Evolutionary conservation across 2,888 invertebrate genomes (phyloP), one percentile per base, ranked within the genome.

Genomic region (Dilophus febrilis): DNA sequence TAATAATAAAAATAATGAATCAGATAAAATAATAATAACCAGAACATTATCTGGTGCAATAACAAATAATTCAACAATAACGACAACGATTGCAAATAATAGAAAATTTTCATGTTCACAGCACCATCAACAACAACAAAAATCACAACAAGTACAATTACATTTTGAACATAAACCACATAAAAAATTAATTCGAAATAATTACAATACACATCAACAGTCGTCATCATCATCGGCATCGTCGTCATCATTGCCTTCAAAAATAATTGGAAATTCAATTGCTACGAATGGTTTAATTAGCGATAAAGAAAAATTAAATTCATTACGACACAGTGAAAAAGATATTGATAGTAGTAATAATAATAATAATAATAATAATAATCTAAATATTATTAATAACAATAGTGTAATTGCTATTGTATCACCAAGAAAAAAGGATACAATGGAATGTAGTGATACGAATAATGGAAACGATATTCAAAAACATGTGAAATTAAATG

Each of bases 321-420:
- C 43, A 4, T 34, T 43, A 28, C 41, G 38, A 8, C 41, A 40
- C 11, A 32, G 29, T 35, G 44, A 44, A 18, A 46, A 47, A 38
- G 42, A 42, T 36, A 36, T 42, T 30, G 41, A 42, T 28, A 34
- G 39, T 38, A 29, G 37, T 37, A 35, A 35, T 27, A 28, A 28
- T 37, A 16, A 19, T 11, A 29, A 13, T 29, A 34, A 37, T 38
- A 29, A 35, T 37, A 35, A 35, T 27, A 28, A 28, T 37, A 16
- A 19, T 11, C 17, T n/a, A 26, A 34, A 37, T 38, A 29, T 35
- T 37, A 35, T 33, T 27, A 28, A 28, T 37, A 16, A 19, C 5
- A 29, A 13, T 29, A 45, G 43, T 44, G 43, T 40, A 16, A 42
- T 50, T 17, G 50, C 50, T 14, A 42, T 50, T 19, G 48, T 50